A percentile compares a stretch with the other conserved stretches of the same genome.
Conservation (phyloP, 2,797 vertebrate species). For the Microctenopoma steveboyesi region DNA sequence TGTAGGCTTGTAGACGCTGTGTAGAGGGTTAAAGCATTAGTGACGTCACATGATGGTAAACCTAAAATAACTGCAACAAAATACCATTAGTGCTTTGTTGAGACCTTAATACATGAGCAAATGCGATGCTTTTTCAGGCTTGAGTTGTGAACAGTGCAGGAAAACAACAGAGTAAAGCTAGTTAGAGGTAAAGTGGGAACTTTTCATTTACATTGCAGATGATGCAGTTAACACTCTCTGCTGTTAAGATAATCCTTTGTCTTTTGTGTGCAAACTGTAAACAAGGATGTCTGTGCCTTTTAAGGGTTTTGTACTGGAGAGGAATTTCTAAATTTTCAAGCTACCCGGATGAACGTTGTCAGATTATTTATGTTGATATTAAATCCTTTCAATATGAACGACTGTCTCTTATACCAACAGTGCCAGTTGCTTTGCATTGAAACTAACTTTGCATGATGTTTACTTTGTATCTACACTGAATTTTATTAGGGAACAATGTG, state of each 20-base stretch:
- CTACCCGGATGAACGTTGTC: conserved; percentile 41
- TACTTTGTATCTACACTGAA: conserved; percentile 51
- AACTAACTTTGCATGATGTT: conserved; percentile 34
- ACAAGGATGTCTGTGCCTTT: conserved; percentile 57
- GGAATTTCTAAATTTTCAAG: conserved; percentile 47
- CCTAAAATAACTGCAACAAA: conserved; percentile 41
- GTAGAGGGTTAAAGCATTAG: conserved; percentile 11
- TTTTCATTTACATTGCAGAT: conserved; percentile 8
- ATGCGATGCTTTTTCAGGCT: conserved; percentile 40
- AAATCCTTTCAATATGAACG: conserved; percentile 38
- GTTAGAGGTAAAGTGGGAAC: conserved; percentile 11
- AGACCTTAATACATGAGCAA: conserved; percentile 26
- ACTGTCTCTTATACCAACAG: conserved; percentile 65
- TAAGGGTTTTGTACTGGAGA: conserved; percentile 48
- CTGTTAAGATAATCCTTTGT: conserved; percentile 13
- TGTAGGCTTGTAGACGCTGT: conserved; percentile 46
- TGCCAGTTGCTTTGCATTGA: conserved; percentile 65
- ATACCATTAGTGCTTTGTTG: conserved; percentile 29
- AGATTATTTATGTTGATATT: conserved; percentile 51
- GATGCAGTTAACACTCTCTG: conserved; percentile 2
- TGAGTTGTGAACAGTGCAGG: conserved; percentile 31
- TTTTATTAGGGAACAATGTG: conserved; percentile 59
- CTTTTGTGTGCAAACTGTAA: conserved; percentile 24
- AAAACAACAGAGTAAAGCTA: conserved; percentile 56
- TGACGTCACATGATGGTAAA: conserved; percentile 23